Conservation (phyloP, 2,113 vertebrate genomes). For the Carassius gibelio region DNA sequence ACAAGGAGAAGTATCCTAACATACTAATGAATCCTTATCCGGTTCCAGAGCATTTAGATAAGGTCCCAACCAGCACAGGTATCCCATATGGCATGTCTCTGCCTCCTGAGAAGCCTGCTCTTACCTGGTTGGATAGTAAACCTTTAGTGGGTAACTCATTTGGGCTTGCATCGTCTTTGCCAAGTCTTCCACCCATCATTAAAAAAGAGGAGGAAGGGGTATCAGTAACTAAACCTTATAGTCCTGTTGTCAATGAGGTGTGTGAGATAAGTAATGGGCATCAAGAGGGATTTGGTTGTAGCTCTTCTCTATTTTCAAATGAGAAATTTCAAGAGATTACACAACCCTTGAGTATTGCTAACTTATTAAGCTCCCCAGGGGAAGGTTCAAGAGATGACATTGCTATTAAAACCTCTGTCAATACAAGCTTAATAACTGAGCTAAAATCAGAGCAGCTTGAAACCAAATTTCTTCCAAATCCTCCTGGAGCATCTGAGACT, state of each 20-base stretch:
- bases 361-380: slow-evolving; percentile 69
- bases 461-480: slow-evolving; percentile 90
- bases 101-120: slow-evolving; percentile 92
- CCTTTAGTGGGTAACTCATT: slow-evolving; percentile 90
- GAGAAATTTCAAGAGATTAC: slow-evolving; percentile 82
- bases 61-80: slow-evolving; percentile 93
- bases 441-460: slow-evolving; percentile 93
- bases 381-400: slow-evolving; percentile 73
- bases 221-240: slow-evolving; percentile 86
- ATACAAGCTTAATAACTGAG: slow-evolving; percentile 87
- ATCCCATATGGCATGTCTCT: slow-evolving; percentile 98
- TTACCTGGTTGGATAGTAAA: slow-evolving; percentile 96
- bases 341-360: slow-evolving; percentile 64
- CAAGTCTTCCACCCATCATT: slow-evolving; percentile 89
- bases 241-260: slow-evolving; percentile 84
- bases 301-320: slow-evolving; percentile 76
- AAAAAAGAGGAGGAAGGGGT: slow-evolving; percentile 93
- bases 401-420: slow-evolving; percentile 73
- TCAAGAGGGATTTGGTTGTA: slow-evolving; percentile 81
- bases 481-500: slow-evolving; percentile 90
- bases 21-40: slow-evolving; percentile 98
- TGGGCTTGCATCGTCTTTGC: slow-evolving; percentile 89
- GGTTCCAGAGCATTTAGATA: slow-evolving; percentile 97
- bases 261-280: slow-evolving; percentile 76
- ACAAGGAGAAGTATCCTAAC: slow-evolving; percentile 97